Conservation (phyloP, 2,888 invertebrate genomes). For the Tiphia femorata region DNA sequence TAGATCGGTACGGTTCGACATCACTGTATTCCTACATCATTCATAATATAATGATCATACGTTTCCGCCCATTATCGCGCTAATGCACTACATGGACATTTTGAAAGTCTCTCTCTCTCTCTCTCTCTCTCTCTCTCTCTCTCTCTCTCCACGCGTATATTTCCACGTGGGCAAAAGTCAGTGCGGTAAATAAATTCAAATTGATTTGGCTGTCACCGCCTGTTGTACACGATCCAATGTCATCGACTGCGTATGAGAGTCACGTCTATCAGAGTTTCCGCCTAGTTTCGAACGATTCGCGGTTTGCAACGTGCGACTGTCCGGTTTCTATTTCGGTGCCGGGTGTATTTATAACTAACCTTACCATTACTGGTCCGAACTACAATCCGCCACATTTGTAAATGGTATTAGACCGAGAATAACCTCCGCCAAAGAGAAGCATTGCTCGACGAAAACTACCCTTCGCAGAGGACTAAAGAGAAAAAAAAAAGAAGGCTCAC, state of each 20-base stretch:
- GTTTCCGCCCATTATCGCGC: too few species aligned
- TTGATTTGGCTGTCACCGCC: too few species aligned
- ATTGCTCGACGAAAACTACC: not conserved
- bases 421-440: too few species aligned
- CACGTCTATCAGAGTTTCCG: constrained; percentile 21
- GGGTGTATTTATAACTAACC: constrained; percentile 45
- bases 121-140: too few species aligned
- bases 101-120: too few species aligned
- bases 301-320: constrained; percentile 35
- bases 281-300: constrained; percentile 43
- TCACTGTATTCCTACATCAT: too few species aligned
- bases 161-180: too few species aligned
- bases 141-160: too few species aligned
- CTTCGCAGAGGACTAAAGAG: not conserved
- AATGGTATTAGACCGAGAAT: constrained; percentile 38
- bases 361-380: constrained; percentile 42
- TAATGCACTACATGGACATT: too few species aligned
- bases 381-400: constrained; percentile 30
- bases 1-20: too few species aligned
- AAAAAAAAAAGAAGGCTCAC: not conserved
- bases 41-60: too few species aligned
- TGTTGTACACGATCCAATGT: not conserved
- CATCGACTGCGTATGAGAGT: constrained; percentile 6
- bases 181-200: too few species aligned
- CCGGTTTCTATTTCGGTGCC: constrained; percentile 42